These are phyloP conservation scores for Strix uralensis DNA, from an alignment of 2,113 vertebrate genomes.

Conservation along the genomic window DNA sequence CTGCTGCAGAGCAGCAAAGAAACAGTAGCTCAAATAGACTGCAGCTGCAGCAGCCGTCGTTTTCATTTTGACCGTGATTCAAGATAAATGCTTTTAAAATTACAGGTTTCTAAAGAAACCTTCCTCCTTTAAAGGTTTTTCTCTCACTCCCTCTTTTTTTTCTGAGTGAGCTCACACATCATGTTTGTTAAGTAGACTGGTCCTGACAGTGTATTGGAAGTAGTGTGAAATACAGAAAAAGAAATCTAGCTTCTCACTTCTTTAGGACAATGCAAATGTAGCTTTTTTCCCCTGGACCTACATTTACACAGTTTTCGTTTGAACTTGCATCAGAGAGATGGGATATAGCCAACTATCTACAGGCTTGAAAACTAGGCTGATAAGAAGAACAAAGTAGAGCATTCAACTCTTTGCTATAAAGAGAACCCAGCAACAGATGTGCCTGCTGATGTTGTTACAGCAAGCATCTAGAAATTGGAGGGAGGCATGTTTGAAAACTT, in stretches of 20 bases:
- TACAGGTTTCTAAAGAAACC: constrained; percentile 39
- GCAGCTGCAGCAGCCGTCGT: constrained; percentile 35
- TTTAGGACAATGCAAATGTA: background rate
- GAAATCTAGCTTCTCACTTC: background rate
- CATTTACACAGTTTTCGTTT: background rate
- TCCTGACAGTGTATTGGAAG: background rate
- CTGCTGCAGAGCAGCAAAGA: constrained; percentile 42
- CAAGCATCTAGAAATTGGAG: background rate
- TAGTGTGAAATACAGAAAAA: background rate
- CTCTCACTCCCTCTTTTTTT: background rate
- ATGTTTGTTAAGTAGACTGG: background rate
- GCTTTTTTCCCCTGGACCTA: background rate
- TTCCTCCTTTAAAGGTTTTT: constrained; percentile 28
- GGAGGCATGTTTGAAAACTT: background rate
- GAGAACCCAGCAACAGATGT: background rate
- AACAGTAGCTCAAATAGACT: constrained; percentile 45
- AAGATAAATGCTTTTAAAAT: constrained; percentile 61
- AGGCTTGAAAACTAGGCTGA: background rate
- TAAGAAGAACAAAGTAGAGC: background rate
- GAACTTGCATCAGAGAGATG: constrained; percentile 1
- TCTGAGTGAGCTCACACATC: background rate
- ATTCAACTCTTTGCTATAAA: background rate
- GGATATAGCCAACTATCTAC: background rate
- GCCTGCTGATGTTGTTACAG: background rate
- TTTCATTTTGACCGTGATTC: constrained; percentile 42